Evolutionary conservation across 2,888 invertebrate species (phyloP), one percentile per base, ranked within the genome.

Genomic region (Dysmachus trigonus): DNA sequence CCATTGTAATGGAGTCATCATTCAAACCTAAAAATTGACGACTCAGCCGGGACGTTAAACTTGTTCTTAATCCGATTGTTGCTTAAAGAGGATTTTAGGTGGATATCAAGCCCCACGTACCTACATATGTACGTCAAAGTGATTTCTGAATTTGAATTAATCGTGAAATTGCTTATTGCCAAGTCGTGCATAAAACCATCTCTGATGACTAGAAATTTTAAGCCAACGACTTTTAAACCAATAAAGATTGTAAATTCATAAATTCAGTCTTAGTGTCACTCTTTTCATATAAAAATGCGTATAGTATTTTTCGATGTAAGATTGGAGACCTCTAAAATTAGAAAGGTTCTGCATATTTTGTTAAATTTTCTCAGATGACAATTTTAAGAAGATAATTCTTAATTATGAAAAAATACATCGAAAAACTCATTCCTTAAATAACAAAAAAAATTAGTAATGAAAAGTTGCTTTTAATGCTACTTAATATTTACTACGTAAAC

Each of bases 11-110:
- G 27, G 33, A 73, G 31, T 73, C 73, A 73, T 73, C 73, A 73
- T 33, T 62, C 62, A 62, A 62, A 73, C 33, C 33, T 31, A 73
- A 73, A 73, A 33, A 73, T 73, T 73, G 73, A 73, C 73, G 73
- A 73, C 33, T 73, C 73, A 33, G 33, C 73, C 33, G 73, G 33
- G 31, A 73, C 31, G 33, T 73, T 73, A 73, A 73, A 33, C 33
- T 33, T 33, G 33, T 73, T 33, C n/a, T 33, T 73, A 73, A 73
- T 73, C 73, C 73, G 73, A 73, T 73, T 73, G 73, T 31, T 18
- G 62, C 2, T 18, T 62, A 62, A 62, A 22, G 62, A 62, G 62
- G 62, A 62, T 62, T 62, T 62, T 62, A 18, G 62, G 10, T 27
- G 27, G 18, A n/a, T 47, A 47, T 62, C 62, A 62, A 62, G 10